Base-by-base conservation (phyloP, 2,797 vertebrate species). In the Orientallactaga sibirica region DNA sequence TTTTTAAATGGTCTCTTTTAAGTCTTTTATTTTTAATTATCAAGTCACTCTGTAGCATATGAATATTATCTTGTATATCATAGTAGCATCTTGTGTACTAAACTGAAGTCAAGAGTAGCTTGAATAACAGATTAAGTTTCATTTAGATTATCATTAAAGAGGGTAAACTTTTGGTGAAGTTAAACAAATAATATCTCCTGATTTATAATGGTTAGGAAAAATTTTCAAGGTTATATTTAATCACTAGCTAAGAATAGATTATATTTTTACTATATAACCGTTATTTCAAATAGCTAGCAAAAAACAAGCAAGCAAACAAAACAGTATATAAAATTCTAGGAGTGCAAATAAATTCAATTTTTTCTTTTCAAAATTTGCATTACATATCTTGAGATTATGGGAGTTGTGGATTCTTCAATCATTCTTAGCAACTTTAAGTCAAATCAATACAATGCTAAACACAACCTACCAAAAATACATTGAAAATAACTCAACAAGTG, bases 301-400 rank as follows among this genome's bases (percentile, higher is more conserved):
- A 96, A 76, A 5, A 41, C 24, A 93, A 37, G 11, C 29, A 20
- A n/a, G 18, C 2, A 92, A 90, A 77, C 33, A 86, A 95, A 96
- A 95, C 1, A 81, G 27, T 29, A 41, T 78, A 58, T 85, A 25
- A 15, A 90, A 19, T 62, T n/a, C 91, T 43, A 75, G 1, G 8
- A 22, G 87, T 71, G 25, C 86, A 96, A 96, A 52, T 75, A 95
- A 95, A 20, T 3, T 93, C 70, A 74, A 48, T 92, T 92, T 7
- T 89, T 95, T 94, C 82, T 91, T 84, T 66, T 95, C 33, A 74
- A 97, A 96, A 87, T 97, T 79, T 95, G 94, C 82, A 91, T 73
- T 64, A 67, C 16, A 37, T 61, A 48, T 43, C 52, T 95, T 91
- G 18, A 95, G 20, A 33, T 27, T 82, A 88, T 11, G 75, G 92